Evolutionary conservation across 2,888 invertebrate species (phyloP), one percentile per base, ranked within the genome.

Genomic region (Polydrusus cervinus): DNA sequence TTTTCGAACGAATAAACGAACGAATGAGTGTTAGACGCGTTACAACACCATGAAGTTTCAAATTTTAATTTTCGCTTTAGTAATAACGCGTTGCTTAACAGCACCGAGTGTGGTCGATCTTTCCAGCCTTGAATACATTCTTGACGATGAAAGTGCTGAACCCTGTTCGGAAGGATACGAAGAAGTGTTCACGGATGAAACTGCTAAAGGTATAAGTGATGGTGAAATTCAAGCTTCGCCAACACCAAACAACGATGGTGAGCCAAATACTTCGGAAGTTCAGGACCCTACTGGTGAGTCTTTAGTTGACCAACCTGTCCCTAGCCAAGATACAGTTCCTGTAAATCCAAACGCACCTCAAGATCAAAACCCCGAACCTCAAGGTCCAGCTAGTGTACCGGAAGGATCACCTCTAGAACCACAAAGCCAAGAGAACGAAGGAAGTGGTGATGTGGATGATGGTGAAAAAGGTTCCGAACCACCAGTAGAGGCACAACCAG

Each of bases 1-100:
- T 25, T 67, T 67, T 67, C 66, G 66, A 67, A 67, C 66, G 62
- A 62, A 9, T 62, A 18, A 45, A 53, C 66, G 66, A 67, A 69
- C 60, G 61, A 69, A 25, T 64, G 8, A 5, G n/a, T 14, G 53
- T 16, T 11, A 18, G 10, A 10, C 10, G 49, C 16, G 38, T n/a
- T 14, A 13, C 16, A n/a, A 14, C 9, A 57, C 65, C 2, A 72
- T 72, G 71, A 72, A 72, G 49, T 66, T 40, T n/a, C 30, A 65
- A 65, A 25, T 72, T 14, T 14, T 65, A 25, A 55, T 57, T 40
- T 55, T 55, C 13, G 34, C 45, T n/a, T 18, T 66, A 16, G 2
- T 47, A 43, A n/a, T 69, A 18, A 47, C 47, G 10, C 30, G 16
- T 11, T 30, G 30, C 16, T 45, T 30, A 16, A 25, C 55, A 13